Base-by-base conservation (phyloP, 2,888 invertebrate species). In the Epinotia bilunana region DNA sequence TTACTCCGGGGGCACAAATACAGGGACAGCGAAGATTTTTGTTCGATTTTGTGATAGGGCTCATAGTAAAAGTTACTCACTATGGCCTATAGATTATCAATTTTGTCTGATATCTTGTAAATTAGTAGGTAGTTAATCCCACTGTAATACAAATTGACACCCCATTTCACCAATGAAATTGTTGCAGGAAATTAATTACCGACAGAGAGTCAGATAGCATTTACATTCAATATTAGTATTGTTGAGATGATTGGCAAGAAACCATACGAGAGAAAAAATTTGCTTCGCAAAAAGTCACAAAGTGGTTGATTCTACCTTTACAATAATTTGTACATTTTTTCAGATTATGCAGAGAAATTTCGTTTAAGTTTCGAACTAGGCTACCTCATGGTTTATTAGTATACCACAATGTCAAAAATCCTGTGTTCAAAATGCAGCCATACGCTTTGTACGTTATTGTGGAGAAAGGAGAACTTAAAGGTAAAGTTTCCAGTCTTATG, bases 361-460 rank as follows among this genome's bases (percentile, higher is more conserved):
- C 97, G 43, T 97, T 98, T 87, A 96, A 97, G 89, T 98, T 98
- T 87, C 96, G 98, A 23, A 98, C 98, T 33, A 95, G 97, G 83
- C 93, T 98, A 62, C 98, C 98, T 0, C 98, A 98, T 86, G 98
- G 98, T 3, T 94, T 98, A 9, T 92, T 98, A 69, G 97, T 98
- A 13, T 98, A 98, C 88, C 98, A 98, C 89, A 98, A 98, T 86
- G 98, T 98, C 33, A 97, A 98, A 88, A 97, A 98, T 87, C 97
- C 97, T 7, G 96, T 96, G 71, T 96, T 97, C 77, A 95, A 96
- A 83, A 95, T 98, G 87, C 97, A 97, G 82, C 98, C 98, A 0
- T 98, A 98, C 85, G 98, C 98, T 64, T 93, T 98, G 23, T 98
- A 98, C 88, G 97, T 98, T 55, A 98, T 98, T 84, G 97, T 98